These are phyloP conservation scores for Gandaritis pyraliata DNA, from an alignment of 2,888 invertebrate genomes.

Conservation along the genomic window DNA sequence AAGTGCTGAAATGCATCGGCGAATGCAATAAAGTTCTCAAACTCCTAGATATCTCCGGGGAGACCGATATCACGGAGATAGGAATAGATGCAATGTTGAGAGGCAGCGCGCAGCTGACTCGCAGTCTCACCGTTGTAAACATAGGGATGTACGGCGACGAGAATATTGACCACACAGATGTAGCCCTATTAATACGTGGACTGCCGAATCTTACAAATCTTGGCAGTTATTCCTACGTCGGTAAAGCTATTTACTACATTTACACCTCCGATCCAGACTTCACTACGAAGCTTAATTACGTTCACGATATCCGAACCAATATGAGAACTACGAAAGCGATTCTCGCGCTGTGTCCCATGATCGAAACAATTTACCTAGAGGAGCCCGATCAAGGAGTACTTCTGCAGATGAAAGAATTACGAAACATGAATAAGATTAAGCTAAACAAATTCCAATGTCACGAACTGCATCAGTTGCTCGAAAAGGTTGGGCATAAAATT, in stretches of 20 bases:
- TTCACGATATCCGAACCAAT: slow-evolving; percentile 87
- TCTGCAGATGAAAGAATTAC: slow-evolving; percentile 76
- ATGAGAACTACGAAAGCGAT: slow-evolving; percentile 85
- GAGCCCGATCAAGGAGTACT: slow-evolving; percentile 84
- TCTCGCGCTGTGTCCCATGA: slow-evolving; percentile 83
- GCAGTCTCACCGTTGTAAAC: slow-evolving; percentile 85
- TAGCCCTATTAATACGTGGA: slow-evolving; percentile 85
- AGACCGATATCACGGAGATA: slow-evolving; percentile 87
- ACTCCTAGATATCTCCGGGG: slow-evolving; percentile 88
- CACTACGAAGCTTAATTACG: slow-evolving; percentile 86
- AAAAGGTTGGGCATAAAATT: slow-evolving; percentile 82
- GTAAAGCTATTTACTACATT: slow-evolving; percentile 84
- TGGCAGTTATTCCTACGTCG: slow-evolving; percentile 88
- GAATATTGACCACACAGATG: slow-evolving; percentile 86
- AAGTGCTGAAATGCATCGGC: slow-evolving; percentile 85
- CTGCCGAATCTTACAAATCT: slow-evolving; percentile 87
- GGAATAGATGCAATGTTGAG: slow-evolving; percentile 85
- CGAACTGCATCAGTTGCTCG: slow-evolving; percentile 85
- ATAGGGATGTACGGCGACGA: slow-evolving; percentile 89
- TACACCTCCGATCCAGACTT: slow-evolving; percentile 80
- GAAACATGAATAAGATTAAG: slow-evolving; percentile 83
- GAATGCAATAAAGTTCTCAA: slow-evolving; percentile 83
- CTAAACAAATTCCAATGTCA: slow-evolving; percentile 85
- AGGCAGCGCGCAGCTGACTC: slow-evolving; percentile 79
- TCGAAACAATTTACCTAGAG: slow-evolving; percentile 87